Evolutionary conservation across 2,113 vertebrate species (phyloP), one percentile per base, ranked within the genome.

Genomic region (Hystrix brachyura): DNA sequence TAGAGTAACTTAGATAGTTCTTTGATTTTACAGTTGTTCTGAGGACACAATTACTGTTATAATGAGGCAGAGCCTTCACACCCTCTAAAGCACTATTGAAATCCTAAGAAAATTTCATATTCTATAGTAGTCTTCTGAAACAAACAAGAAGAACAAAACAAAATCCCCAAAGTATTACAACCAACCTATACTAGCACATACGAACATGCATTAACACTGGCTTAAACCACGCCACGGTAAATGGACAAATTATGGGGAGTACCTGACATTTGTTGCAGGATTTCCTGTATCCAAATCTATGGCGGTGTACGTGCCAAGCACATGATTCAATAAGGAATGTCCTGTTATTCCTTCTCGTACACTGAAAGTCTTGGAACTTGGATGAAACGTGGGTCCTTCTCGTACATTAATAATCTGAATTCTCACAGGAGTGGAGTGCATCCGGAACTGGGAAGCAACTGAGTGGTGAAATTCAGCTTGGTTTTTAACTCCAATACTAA

Each of bases 261-360:
- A 99, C 99, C 99, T 98, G 97, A 99, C 99, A 11, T 99, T 98
- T 48, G 99, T 97, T n/a, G 99, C 99, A 19, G 89, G 59, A 89
- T 96, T 78, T 96, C 99, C 99, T 10, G 99, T 99, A 96, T 99
- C 99, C 74, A 99, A 97, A 97, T 99, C 99, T 0, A 98, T 34
- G 65, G 99, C 99, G 80, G 98, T 88, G 34, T 98, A 99, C 1
- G 97, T 98, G 81, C 98, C 98, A 21, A 99, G 27, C 13, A 98
- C 89, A 2, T 97, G 93, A 91, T 98, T 98, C 34, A 97, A 23
- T 90, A 98, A 80, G 4, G 97, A 96, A 23, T 92, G 43, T 48
- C 86, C 90, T 27, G 97, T 97, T 65, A 98, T 86, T 13, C 98
- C 97, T 97, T 99, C 98, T 92, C 99, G 97, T 25, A 99, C 32